These are phyloP conservation scores for Aphodius granarius DNA, from an alignment of 2,888 invertebrate species.

Conservation along the genomic window DNA sequence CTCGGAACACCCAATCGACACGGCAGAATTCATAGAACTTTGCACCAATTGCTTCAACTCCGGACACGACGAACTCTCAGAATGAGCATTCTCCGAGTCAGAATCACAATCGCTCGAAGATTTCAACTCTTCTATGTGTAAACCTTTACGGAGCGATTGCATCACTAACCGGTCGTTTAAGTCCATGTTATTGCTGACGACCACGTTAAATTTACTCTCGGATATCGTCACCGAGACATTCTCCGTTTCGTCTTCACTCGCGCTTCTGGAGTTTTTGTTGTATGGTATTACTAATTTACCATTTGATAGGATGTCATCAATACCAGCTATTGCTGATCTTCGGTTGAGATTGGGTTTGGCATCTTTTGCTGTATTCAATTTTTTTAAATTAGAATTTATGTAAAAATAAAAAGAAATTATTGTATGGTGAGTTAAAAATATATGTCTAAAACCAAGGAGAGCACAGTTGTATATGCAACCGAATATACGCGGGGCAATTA, in stretches of 20 bases:
- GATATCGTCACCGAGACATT: constrained; percentile 52
- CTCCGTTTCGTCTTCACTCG: constrained; percentile 49
- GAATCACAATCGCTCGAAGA: constrained; percentile 29
- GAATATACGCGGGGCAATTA: no score
- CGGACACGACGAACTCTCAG: constrained; percentile 52
- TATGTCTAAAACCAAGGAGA: no score
- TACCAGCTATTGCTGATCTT: constrained; percentile 53
- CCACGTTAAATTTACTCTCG: constrained; percentile 45
- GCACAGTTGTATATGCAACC: no score
- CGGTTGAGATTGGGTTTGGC: constrained; percentile 61
- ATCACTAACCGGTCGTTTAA: constrained; percentile 51
- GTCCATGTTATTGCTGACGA: constrained; percentile 48
- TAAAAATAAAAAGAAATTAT: background rate
- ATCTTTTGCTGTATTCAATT: constrained; percentile 53
- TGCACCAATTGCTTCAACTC: constrained; percentile 55
- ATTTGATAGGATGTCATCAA: constrained; percentile 47
- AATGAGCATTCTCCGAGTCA: constrained; percentile 38
- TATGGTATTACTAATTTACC: constrained; percentile 48
- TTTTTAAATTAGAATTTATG: background rate
- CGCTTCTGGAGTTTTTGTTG: constrained; percentile 38
- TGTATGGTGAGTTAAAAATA: no score
- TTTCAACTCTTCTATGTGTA: constrained; percentile 44
- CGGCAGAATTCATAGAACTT: constrained; percentile 54
- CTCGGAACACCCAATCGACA: constrained; percentile 49
- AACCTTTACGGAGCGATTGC: constrained; percentile 47